A percentile compares a stretch with the other conserved stretches of the same genome.
phyloP scores from a whole-genome alignment of 2,113 vertebrate species.

The Pachyramphus minor region DNA sequence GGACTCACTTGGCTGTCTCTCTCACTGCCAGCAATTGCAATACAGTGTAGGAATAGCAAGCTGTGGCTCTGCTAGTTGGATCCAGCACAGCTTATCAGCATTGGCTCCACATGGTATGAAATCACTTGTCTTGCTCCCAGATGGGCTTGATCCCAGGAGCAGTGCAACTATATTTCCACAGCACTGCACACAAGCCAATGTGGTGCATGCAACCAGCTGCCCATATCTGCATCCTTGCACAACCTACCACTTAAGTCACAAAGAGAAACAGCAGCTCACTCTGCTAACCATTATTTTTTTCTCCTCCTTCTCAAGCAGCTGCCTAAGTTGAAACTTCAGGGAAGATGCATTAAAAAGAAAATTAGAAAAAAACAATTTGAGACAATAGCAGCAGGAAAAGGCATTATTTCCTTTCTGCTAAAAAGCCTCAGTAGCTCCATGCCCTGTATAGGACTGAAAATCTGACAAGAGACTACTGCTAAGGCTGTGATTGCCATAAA shows the following conservation, averaged over 20 bases:
- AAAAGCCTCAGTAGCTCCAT: background rate
- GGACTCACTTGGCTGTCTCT: background rate
- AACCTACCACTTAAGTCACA: background rate
- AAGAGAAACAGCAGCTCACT: background rate
- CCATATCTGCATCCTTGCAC: background rate
- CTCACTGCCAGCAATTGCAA: rapidly evolving
- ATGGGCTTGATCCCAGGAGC: background rate
- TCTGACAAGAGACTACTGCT: background rate
- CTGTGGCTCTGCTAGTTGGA: background rate
- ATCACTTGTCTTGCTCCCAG: background rate
- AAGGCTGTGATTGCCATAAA: background rate
- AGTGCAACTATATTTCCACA: background rate
- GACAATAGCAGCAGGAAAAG: background rate
- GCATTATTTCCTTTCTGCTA: background rate
- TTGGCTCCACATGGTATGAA: background rate
- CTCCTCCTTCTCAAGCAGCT: background rate
- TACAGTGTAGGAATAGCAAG: background rate
- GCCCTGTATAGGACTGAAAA: background rate
- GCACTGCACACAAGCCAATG: background rate
- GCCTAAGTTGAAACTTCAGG: background rate
- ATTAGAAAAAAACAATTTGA: background rate
- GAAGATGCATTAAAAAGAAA: background rate
- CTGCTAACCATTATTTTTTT: background rate
- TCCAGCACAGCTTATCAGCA: background rate
- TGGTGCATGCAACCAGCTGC: background rate